Percentiles rank a stretch among this genome's conserved stretches.
These are phyloP conservation scores for Pogonus chalceus DNA, from an alignment of 1,140 invertebrate species.

Conservation along the genomic window DNA sequence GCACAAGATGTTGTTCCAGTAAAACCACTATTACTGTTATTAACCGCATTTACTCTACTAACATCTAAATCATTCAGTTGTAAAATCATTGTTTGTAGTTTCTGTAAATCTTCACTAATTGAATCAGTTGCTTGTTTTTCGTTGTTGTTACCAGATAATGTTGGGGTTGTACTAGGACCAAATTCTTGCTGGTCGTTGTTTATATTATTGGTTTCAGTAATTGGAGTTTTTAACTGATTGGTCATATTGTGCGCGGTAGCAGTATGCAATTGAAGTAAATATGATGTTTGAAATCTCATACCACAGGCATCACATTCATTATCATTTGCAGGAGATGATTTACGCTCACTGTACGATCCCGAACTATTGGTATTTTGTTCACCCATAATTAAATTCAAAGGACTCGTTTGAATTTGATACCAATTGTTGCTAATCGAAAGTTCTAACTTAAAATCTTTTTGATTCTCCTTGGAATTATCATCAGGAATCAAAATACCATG, in stretches of 20 bases:
- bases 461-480: conserved; percentile 36
- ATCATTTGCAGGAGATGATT: conserved; percentile 34
- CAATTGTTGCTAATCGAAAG: conserved; percentile 32
- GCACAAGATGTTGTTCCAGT: conserved; percentile 42
- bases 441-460: conserved; percentile 31
- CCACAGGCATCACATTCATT: conserved; percentile 32
- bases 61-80: conserved; percentile 71
- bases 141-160: too few species aligned
- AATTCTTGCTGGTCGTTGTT: conserved; percentile 36
- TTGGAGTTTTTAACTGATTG: conserved; percentile 24
- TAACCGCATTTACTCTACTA: conserved; percentile 34
- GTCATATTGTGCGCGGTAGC: conserved; percentile 30
- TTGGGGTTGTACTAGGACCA: conserved; percentile 28
- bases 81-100: conserved; percentile 83
- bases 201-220: conserved; percentile 24
- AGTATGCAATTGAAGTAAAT: conserved; percentile 37
- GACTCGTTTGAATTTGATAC: conserved; percentile 45
- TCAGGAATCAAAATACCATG: conserved; percentile 58
- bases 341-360: conserved; percentile 21
- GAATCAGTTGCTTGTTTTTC: conserved; percentile 40
- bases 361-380: conserved; percentile 29
- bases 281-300: conserved; percentile 36
- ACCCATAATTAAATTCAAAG: conserved; percentile 51
- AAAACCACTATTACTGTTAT: too few species aligned
- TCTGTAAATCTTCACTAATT: conserved; percentile 70